A percentile compares a stretch with the other conserved stretches of the same genome.
These are phyloP conservation scores for Gopherus evgoodei DNA, from an alignment of 2,113 vertebrate species.

Conservation along the genomic window DNA sequence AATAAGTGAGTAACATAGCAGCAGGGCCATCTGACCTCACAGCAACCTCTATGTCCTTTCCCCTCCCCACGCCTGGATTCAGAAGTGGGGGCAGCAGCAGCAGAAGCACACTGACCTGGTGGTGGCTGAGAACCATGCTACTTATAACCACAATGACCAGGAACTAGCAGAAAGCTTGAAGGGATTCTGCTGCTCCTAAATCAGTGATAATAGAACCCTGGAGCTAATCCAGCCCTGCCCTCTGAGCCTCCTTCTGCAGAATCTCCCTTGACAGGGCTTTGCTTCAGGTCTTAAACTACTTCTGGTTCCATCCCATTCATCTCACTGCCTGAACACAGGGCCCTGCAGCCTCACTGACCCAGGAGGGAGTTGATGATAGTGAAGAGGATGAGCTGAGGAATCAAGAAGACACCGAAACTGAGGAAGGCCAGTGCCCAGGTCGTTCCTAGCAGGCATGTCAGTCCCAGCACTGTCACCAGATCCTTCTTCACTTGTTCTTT, in stretches of 20 bases:
- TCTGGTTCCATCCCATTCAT: neutral
- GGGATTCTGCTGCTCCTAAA: neutral
- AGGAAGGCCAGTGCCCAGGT: constrained; percentile 84
- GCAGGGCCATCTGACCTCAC: neutral
- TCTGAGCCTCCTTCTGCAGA: neutral
- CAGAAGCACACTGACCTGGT: neutral
- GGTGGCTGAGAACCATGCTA: neutral
- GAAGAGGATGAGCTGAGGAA: constrained; percentile 83
- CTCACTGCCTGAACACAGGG: neutral
- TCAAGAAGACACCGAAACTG: constrained; percentile 66
- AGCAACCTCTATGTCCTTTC: neutral
- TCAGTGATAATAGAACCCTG: neutral
- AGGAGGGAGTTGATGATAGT: constrained; percentile 82
- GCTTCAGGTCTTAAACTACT: neutral
- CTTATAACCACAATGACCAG: neutral
- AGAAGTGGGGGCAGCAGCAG: neutral
- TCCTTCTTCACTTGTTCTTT: constrained; percentile 51
- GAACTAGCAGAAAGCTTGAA: neutral
- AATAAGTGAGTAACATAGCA: neutral
- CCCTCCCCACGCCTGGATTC: neutral
- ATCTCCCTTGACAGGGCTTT: neutral
- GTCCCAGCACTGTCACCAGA: constrained; percentile 74
- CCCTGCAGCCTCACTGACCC: constrained; percentile 72
- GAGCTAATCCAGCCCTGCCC: neutral
- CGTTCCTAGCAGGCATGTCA: constrained; percentile 82